Conservation (phyloP, 2,113 vertebrate species). For the Rafetus swinhoei region DNA sequence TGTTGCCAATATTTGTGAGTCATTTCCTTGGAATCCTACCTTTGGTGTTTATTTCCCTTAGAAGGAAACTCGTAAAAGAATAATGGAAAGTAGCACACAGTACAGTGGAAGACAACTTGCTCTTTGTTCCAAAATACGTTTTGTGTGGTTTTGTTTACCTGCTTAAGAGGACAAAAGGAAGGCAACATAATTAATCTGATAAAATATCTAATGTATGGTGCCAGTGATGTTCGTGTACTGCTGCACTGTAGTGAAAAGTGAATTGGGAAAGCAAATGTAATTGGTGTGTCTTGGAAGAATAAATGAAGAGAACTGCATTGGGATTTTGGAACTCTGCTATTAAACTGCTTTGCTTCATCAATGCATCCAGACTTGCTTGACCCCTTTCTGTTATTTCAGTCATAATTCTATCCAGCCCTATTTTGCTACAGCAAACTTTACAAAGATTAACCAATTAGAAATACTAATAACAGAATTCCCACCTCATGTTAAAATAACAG, state of each 20-base stretch:
- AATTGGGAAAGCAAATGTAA: conserved; percentile 29
- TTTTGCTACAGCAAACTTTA: not conserved
- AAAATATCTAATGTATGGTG: conserved; percentile 37
- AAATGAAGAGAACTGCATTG: conserved; percentile 25
- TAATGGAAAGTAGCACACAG: conserved; percentile 69
- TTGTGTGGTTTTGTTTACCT: conserved; percentile 74
- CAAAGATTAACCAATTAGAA: not conserved
- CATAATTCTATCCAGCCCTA: not conserved
- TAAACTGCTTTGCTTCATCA: conserved; percentile 31
- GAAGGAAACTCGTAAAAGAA: conserved; percentile 89
- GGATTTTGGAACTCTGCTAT: conserved; percentile 15
- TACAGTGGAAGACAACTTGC: conserved; percentile 73
- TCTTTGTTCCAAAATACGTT: conserved; percentile 80
- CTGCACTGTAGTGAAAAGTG: not conserved
- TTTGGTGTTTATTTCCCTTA: conserved; percentile 90
- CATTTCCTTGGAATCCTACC: conserved; percentile 91
- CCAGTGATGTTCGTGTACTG: not conserved
- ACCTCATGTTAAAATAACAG: not conserved
- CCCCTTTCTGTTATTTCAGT: not conserved
- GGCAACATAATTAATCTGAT: conserved; percentile 40
- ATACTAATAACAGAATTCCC: not conserved
- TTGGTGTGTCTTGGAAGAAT: conserved; percentile 32
- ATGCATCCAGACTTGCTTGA: not conserved
- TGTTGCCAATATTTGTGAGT: conserved; percentile 87
- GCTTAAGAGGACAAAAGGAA: conserved; percentile 40